Conservation (phyloP, 2,888 invertebrate species). For the Meiosimyza decipiens region DNA sequence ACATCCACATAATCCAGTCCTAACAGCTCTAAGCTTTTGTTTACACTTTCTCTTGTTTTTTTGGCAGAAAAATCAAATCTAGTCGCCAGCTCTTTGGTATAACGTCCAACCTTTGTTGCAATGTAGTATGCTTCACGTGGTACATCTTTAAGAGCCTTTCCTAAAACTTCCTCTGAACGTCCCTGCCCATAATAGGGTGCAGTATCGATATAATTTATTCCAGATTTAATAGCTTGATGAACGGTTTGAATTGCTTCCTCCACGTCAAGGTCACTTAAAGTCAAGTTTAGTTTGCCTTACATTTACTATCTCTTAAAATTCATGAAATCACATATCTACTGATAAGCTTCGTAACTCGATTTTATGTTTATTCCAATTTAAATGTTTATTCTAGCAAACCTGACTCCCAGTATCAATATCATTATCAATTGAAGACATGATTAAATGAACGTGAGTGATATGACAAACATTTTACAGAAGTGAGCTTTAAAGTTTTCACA, state of each 20-base stretch:
- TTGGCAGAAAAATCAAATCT: slow-evolving; percentile 90
- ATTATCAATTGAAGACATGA: too few species aligned
- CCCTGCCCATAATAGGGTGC: slow-evolving; percentile 95
- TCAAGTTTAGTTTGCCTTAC: slow-evolving; percentile 6
- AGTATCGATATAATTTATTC: slow-evolving; percentile 93
- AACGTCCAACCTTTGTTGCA: slow-evolving; percentile 93
- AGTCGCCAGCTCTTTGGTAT: slow-evolving; percentile 74
- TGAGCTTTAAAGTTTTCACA: too few species aligned
- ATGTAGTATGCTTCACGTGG: slow-evolving; percentile 87
- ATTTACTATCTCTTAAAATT: background rate
- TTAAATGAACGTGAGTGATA: too few species aligned
- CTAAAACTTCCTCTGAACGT: slow-evolving; percentile 82
- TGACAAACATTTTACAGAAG: too few species aligned
- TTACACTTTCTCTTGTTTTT: slow-evolving; percentile 79
- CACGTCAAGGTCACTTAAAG: slow-evolving; percentile 72
- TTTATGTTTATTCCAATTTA: too few species aligned
- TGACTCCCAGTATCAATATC: too few species aligned
- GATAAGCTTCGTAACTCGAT: too few species aligned
- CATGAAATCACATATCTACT: background rate
- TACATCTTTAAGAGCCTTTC: slow-evolving; percentile 82
- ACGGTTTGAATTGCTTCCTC: slow-evolving; percentile 77
- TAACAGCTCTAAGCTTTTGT: slow-evolving; percentile 78
- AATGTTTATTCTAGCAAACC: too few species aligned
- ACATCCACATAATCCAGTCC: slow-evolving; percentile 87
- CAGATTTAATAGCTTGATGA: slow-evolving; percentile 76